Conservation (phyloP, 2,888 invertebrate species). For the Pteria penguin region DNA sequence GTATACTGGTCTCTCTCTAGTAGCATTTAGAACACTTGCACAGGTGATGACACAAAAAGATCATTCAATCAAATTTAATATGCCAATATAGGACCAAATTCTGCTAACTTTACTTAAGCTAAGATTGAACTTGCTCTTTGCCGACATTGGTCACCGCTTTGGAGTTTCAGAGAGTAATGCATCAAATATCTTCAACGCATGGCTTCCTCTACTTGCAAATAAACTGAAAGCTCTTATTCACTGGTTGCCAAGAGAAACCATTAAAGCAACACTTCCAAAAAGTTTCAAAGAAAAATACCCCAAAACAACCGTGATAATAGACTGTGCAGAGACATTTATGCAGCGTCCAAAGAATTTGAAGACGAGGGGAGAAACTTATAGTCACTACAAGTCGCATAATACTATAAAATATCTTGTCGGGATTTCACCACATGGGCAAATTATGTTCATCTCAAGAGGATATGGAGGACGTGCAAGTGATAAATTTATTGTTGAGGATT, state of each 20-base stretch:
- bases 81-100: background rate
- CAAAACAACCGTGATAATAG: slow-evolving; percentile 1
- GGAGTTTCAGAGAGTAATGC: background rate
- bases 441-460: slow-evolving; percentile 32
- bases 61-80: background rate
- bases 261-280: background rate
- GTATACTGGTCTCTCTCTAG: background rate
- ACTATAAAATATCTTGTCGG: slow-evolving; percentile 30
- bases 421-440: slow-evolving; percentile 30
- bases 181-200: background rate
- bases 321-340: slow-evolving; percentile 33
- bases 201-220: background rate
- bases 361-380: slow-evolving; percentile 16
- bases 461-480: slow-evolving; percentile 36
- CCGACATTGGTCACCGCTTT: background rate
- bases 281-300: slow-evolving; percentile 3
- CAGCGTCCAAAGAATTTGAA: slow-evolving; percentile 27
- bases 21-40: background rate
- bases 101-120: background rate
- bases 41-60: background rate
- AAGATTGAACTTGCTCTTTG: background rate
- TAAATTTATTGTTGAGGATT: slow-evolving; percentile 31
- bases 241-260: background rate
- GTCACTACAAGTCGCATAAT: slow-evolving; percentile 37
- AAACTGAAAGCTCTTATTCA: background rate